A percentile compares a stretch with the other conserved stretches of the same genome.
Evolutionary conservation across 2,888 invertebrate genomes (phyloP).

Genomic region (Xanthostigma xanthostigma): DNA sequence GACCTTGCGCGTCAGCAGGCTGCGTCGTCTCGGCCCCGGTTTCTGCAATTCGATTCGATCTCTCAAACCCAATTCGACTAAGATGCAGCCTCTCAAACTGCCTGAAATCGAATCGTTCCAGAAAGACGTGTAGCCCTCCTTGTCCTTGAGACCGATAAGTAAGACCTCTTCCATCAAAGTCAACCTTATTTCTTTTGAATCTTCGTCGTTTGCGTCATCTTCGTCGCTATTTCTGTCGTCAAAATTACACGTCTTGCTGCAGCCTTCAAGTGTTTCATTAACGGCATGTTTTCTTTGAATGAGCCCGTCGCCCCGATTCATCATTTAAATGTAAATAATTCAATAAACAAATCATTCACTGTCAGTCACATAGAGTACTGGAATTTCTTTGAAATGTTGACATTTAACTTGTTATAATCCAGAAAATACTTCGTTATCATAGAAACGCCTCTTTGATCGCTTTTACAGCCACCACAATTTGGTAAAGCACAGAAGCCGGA

Average conservation of each 20-base stretch:
- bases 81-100: constrained; percentile 85
- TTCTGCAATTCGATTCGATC: constrained; percentile 86
- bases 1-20: constrained; percentile 65
- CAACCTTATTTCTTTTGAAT: constrained; percentile 89
- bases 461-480: no score
- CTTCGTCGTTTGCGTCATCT: constrained; percentile 65
- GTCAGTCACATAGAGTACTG: no score
- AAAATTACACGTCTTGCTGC: constrained; percentile 38
- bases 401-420: no score
- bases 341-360: no score
- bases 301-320: constrained; percentile 84
- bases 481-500: no score
- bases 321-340: constrained; percentile 23
- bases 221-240: constrained; percentile 54
- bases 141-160: constrained; percentile 93
- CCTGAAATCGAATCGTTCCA: constrained; percentile 99
- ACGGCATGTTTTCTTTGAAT: constrained; percentile 76
- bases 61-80: constrained; percentile 81
- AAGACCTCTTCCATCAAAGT: constrained; percentile 99
- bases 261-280: constrained; percentile 40
- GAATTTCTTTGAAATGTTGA: no score
- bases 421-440: no score
- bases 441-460: no score
- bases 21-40: constrained; percentile 80
- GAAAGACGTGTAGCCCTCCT: constrained; percentile 97